phyloP scores from a whole-genome alignment of 2,888 invertebrate species.

The Hymenopus coronatus region DNA sequence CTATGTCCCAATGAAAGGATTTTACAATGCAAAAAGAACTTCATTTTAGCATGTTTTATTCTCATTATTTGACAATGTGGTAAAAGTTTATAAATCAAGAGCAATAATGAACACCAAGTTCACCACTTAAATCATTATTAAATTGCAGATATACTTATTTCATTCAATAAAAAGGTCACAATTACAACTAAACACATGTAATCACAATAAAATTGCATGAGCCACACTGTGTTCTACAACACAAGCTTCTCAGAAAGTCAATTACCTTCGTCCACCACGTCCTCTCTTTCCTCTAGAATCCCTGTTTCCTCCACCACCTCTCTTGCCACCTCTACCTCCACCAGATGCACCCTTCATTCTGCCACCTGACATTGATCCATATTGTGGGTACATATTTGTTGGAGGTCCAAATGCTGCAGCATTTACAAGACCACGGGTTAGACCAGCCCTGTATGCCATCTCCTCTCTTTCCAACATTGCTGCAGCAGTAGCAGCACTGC shows the following conservation, averaged over 20 bases:
- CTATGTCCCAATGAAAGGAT: too few relatives aligned
- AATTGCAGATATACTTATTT: not conserved
- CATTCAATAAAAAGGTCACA: not conserved
- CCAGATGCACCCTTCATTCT: not conserved
- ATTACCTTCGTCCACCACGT: slow-evolving; percentile 16
- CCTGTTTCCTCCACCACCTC: not conserved
- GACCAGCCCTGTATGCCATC: slow-evolving; percentile 32
- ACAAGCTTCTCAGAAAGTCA: not conserved
- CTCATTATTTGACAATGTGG: not conserved
- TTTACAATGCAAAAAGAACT: not conserved
- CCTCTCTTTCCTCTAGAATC: not conserved
- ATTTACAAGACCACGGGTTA: slow-evolving; percentile 29
- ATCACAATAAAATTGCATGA: not conserved
- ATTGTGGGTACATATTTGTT: slow-evolving; percentile 6
- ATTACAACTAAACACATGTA: not conserved
- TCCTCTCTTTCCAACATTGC: slow-evolving; percentile 32
- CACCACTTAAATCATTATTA: not conserved
- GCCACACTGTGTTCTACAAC: not conserved
- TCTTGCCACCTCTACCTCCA: not conserved
- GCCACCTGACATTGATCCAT: not conserved
- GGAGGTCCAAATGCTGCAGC: slow-evolving; percentile 27
- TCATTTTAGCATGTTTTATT: not conserved
- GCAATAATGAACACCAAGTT: not conserved
- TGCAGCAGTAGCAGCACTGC: slow-evolving; percentile 25
- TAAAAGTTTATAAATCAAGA: not conserved